Conservation (phyloP, 2,113 vertebrate genomes). For the Oncorhynchus nerka region DNA sequence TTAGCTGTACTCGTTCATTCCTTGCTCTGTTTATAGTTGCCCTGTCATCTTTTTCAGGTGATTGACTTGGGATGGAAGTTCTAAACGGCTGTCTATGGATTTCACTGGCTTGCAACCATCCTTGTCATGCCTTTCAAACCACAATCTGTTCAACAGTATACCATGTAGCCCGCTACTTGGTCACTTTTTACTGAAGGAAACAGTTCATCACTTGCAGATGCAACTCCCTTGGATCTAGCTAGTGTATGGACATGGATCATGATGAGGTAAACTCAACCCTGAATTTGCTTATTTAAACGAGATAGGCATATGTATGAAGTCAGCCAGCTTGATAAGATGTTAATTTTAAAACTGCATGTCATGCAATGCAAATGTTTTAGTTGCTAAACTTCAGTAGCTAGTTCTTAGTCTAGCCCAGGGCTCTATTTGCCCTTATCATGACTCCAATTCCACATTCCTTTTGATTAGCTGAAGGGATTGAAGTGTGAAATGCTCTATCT, state of each 20-base stretch:
- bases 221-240: conserved; percentile 27
- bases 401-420: no score
- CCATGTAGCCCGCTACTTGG: conserved; percentile 21
- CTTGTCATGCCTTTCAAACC: not conserved
- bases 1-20: not conserved
- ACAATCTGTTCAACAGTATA: not conserved
- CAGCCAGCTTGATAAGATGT: not conserved
- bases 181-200: conserved; percentile 15
- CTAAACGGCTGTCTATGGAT: not conserved
- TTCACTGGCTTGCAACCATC: not conserved
- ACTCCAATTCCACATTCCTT: not conserved
- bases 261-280: conserved; percentile 52
- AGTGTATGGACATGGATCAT: conserved; percentile 53
- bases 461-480: no score
- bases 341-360: not conserved
- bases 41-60: not conserved
- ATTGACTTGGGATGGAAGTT: not conserved
- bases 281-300: not conserved
- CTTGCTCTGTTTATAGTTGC: not conserved
- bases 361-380: not conserved
- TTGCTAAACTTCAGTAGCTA: not conserved
- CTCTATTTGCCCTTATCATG: not conserved
- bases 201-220: conserved; percentile 38
- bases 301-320: not conserved
- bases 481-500: no score